Base-by-base conservation (phyloP, 2,888 invertebrate species). In the Andrena praecox region DNA sequence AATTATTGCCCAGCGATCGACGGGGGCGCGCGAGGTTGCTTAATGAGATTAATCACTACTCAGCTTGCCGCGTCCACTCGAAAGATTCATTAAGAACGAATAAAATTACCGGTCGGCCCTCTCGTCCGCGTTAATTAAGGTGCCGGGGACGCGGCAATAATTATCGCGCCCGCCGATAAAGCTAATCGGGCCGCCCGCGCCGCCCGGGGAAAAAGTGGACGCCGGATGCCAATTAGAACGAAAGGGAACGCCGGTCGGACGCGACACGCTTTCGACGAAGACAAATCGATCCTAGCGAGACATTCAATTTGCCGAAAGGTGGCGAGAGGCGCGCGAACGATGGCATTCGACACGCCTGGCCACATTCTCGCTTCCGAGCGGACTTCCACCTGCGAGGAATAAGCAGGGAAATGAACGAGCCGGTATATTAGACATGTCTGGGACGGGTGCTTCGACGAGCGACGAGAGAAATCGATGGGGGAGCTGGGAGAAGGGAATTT, bases 41-140 rank as follows among this genome's bases (percentile, higher is more conserved):
- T 42, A 71, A 74, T 56, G 70, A 62, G 64, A 80, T 82, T 80
- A 66, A 70, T 80, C 74, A 16, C 62, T 33, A 48, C 27, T 56
- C 68, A 68, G 52, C 52, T 79, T 68, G 72, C 10, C 52, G 27
- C 79, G 71, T 79, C 64, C 77, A 83, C 83, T 86, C 76, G 80
- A 80, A 83, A 79, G 77, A 85, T 85, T 86, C 86, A 86, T 85
- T 83, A 86, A 74, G 48, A 42, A 50, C 63, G 85, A 67, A 50
- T 73, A 63, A 70, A 71, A 70, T 67, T 72, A 73, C 29, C 64
- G 56, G 20, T 31, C 5, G 4, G 29, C 2, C 56, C 27, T 27
- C 60, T 69, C 59, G 8, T 31, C 42, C 67, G 66, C 70, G 70
- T 86, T 86, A 86, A 86, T 86, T 83, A 84, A 84, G 63, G 74